Conservation (phyloP, 1,140 invertebrate genomes). For the Telenomus remus region DNA sequence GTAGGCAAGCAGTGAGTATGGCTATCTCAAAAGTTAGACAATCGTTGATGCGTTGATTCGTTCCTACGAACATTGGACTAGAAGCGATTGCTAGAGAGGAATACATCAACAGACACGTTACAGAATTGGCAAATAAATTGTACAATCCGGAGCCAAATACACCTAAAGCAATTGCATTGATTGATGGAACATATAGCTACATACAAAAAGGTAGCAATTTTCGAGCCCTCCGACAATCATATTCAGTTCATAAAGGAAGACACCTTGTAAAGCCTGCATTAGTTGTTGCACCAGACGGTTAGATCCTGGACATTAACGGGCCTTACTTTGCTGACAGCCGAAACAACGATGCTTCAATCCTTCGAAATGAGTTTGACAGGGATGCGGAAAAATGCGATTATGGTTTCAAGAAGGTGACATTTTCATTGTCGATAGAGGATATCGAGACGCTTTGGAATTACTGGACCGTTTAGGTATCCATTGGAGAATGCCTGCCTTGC, state of each 20-base stretch:
- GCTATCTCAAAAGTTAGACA: slow-evolving; percentile 10
- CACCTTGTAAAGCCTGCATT: slow-evolving; percentile 23
- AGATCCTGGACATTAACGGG: slow-evolving; percentile 17
- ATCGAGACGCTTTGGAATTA: neutral
- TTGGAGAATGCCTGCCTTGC: slow-evolving; percentile 4
- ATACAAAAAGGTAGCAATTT: slow-evolving; percentile 19
- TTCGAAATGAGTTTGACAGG: slow-evolving; percentile 5
- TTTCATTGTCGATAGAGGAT: slow-evolving; percentile 4
- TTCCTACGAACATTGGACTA: slow-evolving; percentile 21
- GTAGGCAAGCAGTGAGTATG: slow-evolving; percentile 14
- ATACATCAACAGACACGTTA: slow-evolving; percentile 10
- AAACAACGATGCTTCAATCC: slow-evolving; percentile 22
- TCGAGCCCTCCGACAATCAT: slow-evolving; percentile 6
- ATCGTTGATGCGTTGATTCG: slow-evolving; percentile 22
- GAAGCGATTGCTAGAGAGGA: neutral
- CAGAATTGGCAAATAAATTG: slow-evolving; percentile 12
- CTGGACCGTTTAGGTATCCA: neutral
- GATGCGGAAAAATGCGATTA: slow-evolving; percentile 3
- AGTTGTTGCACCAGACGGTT: slow-evolving; percentile 18
- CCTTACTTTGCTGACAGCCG: slow-evolving; percentile 20
- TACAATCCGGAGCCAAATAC: neutral
- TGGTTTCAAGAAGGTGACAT: slow-evolving; percentile 17
- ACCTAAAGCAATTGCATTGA: slow-evolving; percentile 2
- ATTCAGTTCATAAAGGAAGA: slow-evolving; percentile 2
- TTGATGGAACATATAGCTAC: slow-evolving; percentile 15